Evolutionary conservation across 2,113 vertebrate genomes (phyloP).

Genomic region (Tamias sibiricus): DNA sequence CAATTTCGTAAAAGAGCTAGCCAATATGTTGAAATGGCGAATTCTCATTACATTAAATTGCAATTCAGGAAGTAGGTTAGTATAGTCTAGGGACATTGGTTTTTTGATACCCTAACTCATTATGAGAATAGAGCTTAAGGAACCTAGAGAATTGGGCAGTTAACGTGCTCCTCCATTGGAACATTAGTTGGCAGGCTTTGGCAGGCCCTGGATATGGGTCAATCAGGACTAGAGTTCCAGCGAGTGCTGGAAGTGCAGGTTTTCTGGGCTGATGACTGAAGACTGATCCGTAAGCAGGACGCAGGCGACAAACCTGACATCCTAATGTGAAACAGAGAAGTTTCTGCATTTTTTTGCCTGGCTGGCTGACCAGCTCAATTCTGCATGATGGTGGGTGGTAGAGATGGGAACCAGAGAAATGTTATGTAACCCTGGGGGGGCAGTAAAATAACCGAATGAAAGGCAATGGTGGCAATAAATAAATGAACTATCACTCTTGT

Average conservation of each 20-base stretch:
- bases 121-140: conserved; percentile 17
- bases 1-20: conserved; percentile 41
- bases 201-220: background rate
- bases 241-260: background rate
- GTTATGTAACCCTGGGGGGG: background rate
- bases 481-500: conserved; percentile 49
- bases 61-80: conserved; percentile 63
- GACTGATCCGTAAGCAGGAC: background rate
- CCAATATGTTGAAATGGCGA: conserved; percentile 40
- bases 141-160: conserved; percentile 22
- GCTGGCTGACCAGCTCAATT: background rate
- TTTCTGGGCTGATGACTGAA: conserved; percentile 38
- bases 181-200: conserved; percentile 1
- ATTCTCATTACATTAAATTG: conserved; percentile 56
- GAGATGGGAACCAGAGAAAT: background rate
- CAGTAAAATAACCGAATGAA: conserved; percentile 48
- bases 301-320: background rate
- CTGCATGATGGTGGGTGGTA: background rate
- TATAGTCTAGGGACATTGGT: background rate
- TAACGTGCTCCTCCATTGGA: background rate
- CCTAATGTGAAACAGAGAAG: background rate
- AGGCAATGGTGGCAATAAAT: background rate
- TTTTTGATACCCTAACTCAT: conserved; percentile 35
- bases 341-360: background rate
- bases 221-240: background rate